Conservation (phyloP, 2,797 vertebrate species). For the Brachymystax lenok region DNA sequence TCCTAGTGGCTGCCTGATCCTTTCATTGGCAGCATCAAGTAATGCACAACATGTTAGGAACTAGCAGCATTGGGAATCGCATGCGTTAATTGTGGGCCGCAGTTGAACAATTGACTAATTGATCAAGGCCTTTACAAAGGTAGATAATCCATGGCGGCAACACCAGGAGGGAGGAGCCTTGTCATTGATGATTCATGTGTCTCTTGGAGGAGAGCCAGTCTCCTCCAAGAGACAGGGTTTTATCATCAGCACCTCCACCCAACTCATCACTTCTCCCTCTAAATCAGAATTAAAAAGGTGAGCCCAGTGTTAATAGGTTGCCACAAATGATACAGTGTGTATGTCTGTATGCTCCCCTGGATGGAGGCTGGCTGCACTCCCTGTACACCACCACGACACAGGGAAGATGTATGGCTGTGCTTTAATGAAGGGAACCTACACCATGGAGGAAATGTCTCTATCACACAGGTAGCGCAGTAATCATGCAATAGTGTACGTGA, state of each 20-base stretch:
- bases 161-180: constrained; percentile 61
- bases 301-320: constrained; percentile 72
- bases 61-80: constrained; percentile 63
- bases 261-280: constrained; percentile 53
- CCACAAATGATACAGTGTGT: constrained; percentile 76
- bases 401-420: constrained; percentile 73
- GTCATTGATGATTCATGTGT: constrained; percentile 73
- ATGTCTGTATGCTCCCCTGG: constrained; percentile 65
- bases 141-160: constrained; percentile 67
- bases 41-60: constrained; percentile 62
- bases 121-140: constrained; percentile 69
- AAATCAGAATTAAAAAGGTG: constrained; percentile 76
- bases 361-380: constrained; percentile 56
- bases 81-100: constrained; percentile 71
- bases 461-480: constrained; percentile 67
- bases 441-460: constrained; percentile 72
- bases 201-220: constrained; percentile 59
- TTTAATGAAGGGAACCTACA: constrained; percentile 73
- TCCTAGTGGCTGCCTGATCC: constrained; percentile 32
- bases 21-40: constrained; percentile 68
- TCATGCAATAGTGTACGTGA: constrained; percentile 59
- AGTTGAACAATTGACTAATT: constrained; percentile 78
- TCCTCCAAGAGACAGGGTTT: too few relatives aligned
- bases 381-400: constrained; percentile 57
- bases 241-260: constrained; percentile 63